These are phyloP conservation scores for Esox niger DNA, from an alignment of 2,113 vertebrate species.

Conservation along the genomic window DNA sequence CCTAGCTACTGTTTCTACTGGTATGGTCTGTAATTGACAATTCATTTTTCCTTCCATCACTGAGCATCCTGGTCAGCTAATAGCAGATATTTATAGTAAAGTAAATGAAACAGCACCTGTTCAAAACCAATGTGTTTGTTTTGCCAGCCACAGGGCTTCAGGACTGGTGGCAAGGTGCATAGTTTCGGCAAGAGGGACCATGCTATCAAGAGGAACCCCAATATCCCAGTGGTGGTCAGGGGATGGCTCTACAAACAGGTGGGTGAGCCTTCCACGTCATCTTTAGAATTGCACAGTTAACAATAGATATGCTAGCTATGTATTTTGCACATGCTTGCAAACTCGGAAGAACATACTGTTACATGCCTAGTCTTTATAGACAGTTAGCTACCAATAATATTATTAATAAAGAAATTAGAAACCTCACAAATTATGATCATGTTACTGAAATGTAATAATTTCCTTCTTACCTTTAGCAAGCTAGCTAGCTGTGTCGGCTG, in stretches of 20 bases:
- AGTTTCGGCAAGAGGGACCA: constrained; percentile 97
- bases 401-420: no score
- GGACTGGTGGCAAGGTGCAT: constrained; percentile 82
- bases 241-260: constrained; percentile 99
- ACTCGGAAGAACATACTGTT: no score
- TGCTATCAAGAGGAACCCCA: constrained; percentile 92
- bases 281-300: no score
- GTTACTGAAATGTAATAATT: no score
- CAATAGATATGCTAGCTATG: no score
- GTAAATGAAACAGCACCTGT: background rate
- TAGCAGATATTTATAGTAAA: background rate
- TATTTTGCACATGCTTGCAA: no score
- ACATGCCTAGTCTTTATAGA: no score
- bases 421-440: no score
- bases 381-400: no score
- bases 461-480: no score
- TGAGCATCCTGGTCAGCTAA: background rate
- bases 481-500: no score
- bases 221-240: constrained; percentile 90
- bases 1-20: background rate
- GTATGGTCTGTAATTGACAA: background rate
- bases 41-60: background rate
- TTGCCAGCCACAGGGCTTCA: constrained; percentile 72
- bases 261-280: constrained; percentile 67
- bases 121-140: constrained; percentile 9